Evolutionary conservation across 2,113 vertebrate genomes (phyloP), one percentile per base, ranked within the genome.

Genomic region (Solea senegalensis): DNA sequence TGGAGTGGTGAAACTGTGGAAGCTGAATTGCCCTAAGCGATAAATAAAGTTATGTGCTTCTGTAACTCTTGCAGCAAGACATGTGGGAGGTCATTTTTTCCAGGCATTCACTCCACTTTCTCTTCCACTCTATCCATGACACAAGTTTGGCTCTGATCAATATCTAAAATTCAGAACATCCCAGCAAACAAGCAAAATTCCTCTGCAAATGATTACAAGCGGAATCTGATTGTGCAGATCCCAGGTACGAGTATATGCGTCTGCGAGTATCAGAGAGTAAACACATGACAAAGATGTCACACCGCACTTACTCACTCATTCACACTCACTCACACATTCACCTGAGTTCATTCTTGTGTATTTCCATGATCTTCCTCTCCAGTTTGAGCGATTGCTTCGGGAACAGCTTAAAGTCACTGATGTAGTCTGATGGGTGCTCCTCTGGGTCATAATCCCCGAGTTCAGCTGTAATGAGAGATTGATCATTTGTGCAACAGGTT

Each of bases 361-460:
- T 96, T 85, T 99, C 97, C 78, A 93, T 93, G 77, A 98, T 98
- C 94, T 97, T 98, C 91, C 95, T 94, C 89, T 99, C 97, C 16
- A 99, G 94, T 76, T 97, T 99, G 85, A 96, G 95, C 39, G 96
- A 96, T 65, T 98, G 98, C 88, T 98, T 98, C 14, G 98, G 97
- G 85, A 99, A 99, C 85, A 99, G 95, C 77, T 95, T 96, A 69
- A 99, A 98, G 78, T 99, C 95, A 1, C 89, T 94, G 93, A 99
- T 92, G 78, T 98, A 99, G 93, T 97, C 96, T 62, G 95, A 96
- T 12, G 95, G 94, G 70, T 99, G 96, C 70, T 98, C 96, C 41
- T 98, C 96, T 65, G 95, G 94, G 81, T 99, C 96, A 0, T 96
- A 96, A 90, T 99, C 97, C 64, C 97, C 98, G 9, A 99, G 92